A percentile compares a stretch with the other conserved stretches of the same genome.
phyloP scores from a whole-genome alignment of 2,797 vertebrate species.

The Pangasius djambal region DNA sequence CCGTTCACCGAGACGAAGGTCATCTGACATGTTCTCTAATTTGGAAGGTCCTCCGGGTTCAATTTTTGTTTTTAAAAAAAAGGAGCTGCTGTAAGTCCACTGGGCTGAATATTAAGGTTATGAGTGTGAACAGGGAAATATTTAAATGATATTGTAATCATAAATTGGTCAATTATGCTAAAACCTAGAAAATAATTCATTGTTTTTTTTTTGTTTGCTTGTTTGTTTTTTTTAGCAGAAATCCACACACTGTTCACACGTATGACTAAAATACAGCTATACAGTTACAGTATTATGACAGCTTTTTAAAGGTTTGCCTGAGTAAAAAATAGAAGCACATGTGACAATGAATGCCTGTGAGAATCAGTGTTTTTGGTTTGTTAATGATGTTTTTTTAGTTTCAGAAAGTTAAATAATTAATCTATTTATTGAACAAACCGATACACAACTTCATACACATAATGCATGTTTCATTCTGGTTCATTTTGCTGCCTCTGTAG shows the following conservation, averaged over 20 bases:
- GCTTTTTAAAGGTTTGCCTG: not conserved
- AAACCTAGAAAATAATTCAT: not conserved
- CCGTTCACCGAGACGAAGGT: conserved; percentile 55
- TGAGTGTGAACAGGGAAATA: conserved; percentile 32
- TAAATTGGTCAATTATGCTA: not conserved
- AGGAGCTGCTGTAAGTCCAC: conserved; percentile 21
- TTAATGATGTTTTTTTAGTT: too few species aligned
- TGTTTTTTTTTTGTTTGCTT: not conserved
- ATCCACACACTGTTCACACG: not conserved
- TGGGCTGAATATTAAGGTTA: not conserved
- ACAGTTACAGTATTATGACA: not conserved
- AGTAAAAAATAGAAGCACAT: not conserved
- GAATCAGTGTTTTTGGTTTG: not conserved
- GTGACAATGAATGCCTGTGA: not conserved
- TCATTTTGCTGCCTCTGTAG: not conserved
- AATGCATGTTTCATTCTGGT: not conserved
- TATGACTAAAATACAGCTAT: not conserved
- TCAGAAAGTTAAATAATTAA: not conserved
- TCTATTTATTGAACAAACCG: not conserved
- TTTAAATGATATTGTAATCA: conserved; percentile 24
- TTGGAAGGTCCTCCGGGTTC: conserved; percentile 47
- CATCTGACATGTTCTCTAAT: conserved; percentile 51
- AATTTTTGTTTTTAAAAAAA: conserved; percentile 24
- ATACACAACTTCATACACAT: not conserved
- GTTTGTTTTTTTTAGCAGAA: not conserved